Conservation (phyloP, 2,113 vertebrate genomes). For the Cyprinodon tularosa region DNA sequence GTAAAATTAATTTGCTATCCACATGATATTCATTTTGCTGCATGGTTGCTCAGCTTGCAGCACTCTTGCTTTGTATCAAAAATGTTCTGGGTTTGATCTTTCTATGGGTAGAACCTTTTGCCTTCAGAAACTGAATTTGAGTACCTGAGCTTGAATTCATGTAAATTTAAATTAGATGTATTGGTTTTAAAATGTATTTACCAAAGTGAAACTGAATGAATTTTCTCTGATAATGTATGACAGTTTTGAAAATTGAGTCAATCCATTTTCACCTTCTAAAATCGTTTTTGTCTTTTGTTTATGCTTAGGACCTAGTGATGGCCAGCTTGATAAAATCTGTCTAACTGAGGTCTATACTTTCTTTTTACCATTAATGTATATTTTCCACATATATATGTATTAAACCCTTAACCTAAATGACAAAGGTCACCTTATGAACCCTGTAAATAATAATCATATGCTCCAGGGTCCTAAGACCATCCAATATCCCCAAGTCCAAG, state of each 20-base stretch:
- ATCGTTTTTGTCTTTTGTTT: background rate
- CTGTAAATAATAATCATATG: slow-evolving; percentile 33
- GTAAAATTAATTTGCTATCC: background rate
- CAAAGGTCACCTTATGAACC: background rate
- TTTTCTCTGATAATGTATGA: too few relatives aligned
- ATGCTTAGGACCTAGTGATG: background rate
- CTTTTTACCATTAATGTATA: background rate
- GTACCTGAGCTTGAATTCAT: too few relatives aligned
- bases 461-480: slow-evolving; percentile 39
- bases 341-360: background rate
- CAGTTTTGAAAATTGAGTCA: too few relatives aligned
- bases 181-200: too few relatives aligned
- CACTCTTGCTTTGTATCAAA: too few relatives aligned
- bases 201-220: too few relatives aligned
- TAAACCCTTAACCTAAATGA: background rate
- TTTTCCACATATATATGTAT: background rate
- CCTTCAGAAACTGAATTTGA: too few relatives aligned
- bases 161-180: too few relatives aligned
- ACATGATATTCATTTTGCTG: background rate
- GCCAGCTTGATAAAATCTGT: background rate
- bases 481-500: slow-evolving; percentile 42
- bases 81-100: too few relatives aligned
- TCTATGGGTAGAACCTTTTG: too few relatives aligned
- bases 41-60: too few relatives aligned
- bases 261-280: too few relatives aligned